Conservation (phyloP, 1,140 invertebrate genomes). For the Aethina tumida region DNA sequence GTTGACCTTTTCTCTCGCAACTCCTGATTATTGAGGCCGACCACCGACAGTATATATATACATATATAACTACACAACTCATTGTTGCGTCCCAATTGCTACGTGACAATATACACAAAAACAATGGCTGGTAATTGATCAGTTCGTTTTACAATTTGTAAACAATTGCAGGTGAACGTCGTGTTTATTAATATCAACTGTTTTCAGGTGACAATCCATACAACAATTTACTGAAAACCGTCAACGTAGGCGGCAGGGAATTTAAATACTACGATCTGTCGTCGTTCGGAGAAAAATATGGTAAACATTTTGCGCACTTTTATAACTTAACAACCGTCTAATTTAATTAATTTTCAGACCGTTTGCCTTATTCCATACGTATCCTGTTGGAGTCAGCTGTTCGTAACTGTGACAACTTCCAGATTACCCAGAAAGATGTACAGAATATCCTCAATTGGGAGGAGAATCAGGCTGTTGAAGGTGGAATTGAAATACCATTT, state of each 20-base stretch:
- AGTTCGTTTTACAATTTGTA: too few relatives aligned
- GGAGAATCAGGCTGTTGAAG: constrained; percentile 53
- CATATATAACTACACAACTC: too few relatives aligned
- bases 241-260: constrained; percentile 52
- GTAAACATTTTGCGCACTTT: constrained; percentile 41
- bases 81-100: too few relatives aligned
- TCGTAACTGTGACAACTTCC: constrained; percentile 93
- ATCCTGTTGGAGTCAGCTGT: constrained; percentile 92
- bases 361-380: constrained; percentile 87
- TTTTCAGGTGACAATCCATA: constrained; percentile 61
- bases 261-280: constrained; percentile 70
- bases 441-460: constrained; percentile 89
- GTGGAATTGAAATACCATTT: constrained; percentile 88
- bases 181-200: constrained; percentile 3
- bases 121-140: too few relatives aligned
- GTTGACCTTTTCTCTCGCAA: too few relatives aligned
- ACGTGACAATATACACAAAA: too few relatives aligned
- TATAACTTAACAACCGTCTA: constrained; percentile 2
- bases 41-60: too few relatives aligned
- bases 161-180: too few relatives aligned
- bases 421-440: constrained; percentile 78
- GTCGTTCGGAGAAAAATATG: constrained; percentile 60
- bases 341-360: constrained; percentile 42
- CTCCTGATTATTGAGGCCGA: too few relatives aligned
- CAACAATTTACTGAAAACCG: constrained; percentile 52